A percentile compares a stretch with the other conserved stretches of the same genome.
Evolutionary conservation across 2,113 vertebrate genomes (phyloP).

Genomic region (Isurus oxyrinchus): DNA sequence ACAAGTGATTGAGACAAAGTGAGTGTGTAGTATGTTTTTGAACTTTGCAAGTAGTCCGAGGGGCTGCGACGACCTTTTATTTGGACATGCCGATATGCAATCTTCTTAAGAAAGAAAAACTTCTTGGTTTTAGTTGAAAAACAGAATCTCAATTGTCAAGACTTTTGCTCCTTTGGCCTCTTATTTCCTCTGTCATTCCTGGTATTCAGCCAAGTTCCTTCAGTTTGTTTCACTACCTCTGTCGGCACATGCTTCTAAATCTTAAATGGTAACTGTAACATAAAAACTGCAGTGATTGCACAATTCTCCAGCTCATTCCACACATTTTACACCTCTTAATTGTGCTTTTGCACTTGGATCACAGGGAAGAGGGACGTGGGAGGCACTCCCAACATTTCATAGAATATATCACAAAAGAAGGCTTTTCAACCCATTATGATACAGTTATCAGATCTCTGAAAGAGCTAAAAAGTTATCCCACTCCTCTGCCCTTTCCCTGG

Average conservation of each 20-base stretch:
- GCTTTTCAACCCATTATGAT: neutral
- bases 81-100: neutral
- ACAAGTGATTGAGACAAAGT: neutral
- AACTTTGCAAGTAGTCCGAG: neutral
- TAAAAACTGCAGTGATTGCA: neutral
- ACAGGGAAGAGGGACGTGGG: neutral
- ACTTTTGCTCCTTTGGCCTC: too few relatives aligned
- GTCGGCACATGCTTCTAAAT: neutral
- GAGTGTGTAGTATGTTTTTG: neutral
- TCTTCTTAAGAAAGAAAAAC: neutral
- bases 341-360: neutral
- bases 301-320: neutral
- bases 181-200: neutral
- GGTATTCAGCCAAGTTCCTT: neutral
- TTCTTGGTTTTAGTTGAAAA: neutral
- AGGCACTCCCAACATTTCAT: neutral
- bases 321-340: neutral
- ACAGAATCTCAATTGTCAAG: slow-evolving; percentile 9
- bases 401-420: neutral
- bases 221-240: neutral
- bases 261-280: neutral
- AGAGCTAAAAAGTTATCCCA: neutral
- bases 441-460: neutral
- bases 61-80: neutral
- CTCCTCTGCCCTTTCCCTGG: too few relatives aligned